Base-by-base conservation (phyloP, 2,888 invertebrate genomes). In the Morpho helenor region DNA sequence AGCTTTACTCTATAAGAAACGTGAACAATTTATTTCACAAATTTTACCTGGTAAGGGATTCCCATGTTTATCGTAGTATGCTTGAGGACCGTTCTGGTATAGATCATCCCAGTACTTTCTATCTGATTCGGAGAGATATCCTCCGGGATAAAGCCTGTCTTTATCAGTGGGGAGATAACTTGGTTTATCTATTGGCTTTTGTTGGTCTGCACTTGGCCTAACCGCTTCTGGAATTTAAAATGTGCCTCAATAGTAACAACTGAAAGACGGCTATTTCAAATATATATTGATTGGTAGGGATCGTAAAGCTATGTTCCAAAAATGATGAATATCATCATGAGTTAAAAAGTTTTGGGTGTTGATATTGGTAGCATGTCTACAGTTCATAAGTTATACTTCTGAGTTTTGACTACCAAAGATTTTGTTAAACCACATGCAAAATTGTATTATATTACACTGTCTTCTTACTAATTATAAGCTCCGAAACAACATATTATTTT, bases 61-160 rank as follows among this genome's bases (percentile, higher is more conserved):
- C 31, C 88, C 89, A 51, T 82, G 76, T 69, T 81, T 84, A 69
- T 91, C 91, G 47, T 91, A 91, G 64, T 87, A 91, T 0, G 89
- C 89, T 62, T 78, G 76, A 9, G 91, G 91, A 62, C 91, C 91
- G 66, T 89, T 78, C 8, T 76, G 78, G 68, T 91, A 89, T 9
- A 91, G 50, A 8, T 87, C 77, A 45, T 91, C 87, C 91, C 91
- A 91, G 64, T 91, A 91, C 52, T 76, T 79, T 9, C 81, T 72
- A 60, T 91, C 89, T 0, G 78, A 78, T 53, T 84, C 83, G 0
- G 89, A 78, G 3, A 84, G 67, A 49, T 88, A 87, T 0, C 86
- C 82, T 2, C 81, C 82, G 7, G 76, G 75, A 49, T 61, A 52
- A 1, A 73, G 71, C 55, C 71, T 69, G 49, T 75, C 76, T 62